Evolutionary conservation across 2,797 vertebrate genomes (phyloP).

Genomic region (Platalea minor): DNA sequence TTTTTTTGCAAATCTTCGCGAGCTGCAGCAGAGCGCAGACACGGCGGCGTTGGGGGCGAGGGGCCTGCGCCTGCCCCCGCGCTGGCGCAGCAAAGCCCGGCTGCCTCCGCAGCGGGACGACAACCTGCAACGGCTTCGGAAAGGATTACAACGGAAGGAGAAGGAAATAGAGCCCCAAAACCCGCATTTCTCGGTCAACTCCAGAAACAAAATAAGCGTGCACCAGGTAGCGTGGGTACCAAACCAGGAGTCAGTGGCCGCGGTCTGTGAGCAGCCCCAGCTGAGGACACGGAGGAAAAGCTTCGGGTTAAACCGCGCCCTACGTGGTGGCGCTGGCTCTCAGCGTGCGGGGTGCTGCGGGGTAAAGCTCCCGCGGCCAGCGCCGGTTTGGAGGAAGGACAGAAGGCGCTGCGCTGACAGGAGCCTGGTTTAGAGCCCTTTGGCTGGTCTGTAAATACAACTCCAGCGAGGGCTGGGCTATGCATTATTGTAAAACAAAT

Average conservation of each 20-base stretch:
- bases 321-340: background rate
- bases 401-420: background rate
- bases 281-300: background rate
- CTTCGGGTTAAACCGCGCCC: background rate
- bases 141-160: background rate
- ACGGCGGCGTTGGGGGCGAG: background rate
- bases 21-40: background rate
- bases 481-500: background rate
- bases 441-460: background rate
- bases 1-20: background rate
- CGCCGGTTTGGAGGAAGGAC: background rate
- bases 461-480: background rate
- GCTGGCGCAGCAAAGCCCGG: background rate
- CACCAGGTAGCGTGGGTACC: background rate
- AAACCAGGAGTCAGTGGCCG: background rate
- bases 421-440: background rate
- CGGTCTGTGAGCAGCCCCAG: background rate
- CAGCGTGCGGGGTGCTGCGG: rapidly evolving
- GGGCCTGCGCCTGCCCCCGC: background rate
- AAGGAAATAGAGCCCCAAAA: background rate
- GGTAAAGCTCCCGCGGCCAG: background rate
- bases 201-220: background rate
- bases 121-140: background rate
- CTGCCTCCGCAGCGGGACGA: background rate
- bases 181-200: background rate